These are phyloP conservation scores for Vultur gryphus DNA, from an alignment of 2,797 vertebrate genomes.

Conservation along the genomic window DNA sequence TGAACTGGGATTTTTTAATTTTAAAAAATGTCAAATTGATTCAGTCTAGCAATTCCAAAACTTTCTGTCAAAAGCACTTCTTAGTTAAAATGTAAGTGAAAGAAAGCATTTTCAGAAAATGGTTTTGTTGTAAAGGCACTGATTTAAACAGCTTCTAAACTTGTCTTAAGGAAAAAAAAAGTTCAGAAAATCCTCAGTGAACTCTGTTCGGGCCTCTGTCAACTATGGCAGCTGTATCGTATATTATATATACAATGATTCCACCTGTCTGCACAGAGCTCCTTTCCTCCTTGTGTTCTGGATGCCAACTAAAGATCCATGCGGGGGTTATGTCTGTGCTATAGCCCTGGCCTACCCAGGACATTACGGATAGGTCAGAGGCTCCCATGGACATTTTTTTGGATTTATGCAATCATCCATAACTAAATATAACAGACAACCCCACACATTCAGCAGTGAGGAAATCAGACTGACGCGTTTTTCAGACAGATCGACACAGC, in stretches of 20 bases:
- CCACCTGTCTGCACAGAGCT: not conserved
- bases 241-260: not conserved
- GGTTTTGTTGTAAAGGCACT: not conserved
- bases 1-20: not conserved
- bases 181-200: not conserved
- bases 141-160: not conserved
- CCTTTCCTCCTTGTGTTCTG: not conserved
- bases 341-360: not conserved
- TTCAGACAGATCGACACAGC: not conserved
- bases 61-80: not conserved
- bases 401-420: not conserved
- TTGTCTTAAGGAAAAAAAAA: not conserved
- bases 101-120: not conserved
- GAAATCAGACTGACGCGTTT: not conserved
- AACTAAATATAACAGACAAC: not conserved
- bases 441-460: not conserved
- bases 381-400: not conserved
- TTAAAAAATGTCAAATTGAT: not conserved
- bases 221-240: accelerated
- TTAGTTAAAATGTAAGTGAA: not conserved
- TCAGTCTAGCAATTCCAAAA: not conserved
- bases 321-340: accelerated
- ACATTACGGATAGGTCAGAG: not conserved
- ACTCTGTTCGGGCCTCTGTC: not conserved
- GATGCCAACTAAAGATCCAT: not conserved